Base-by-base conservation (phyloP, 2,888 invertebrate genomes). In the Ecliptopera silaceata region DNA sequence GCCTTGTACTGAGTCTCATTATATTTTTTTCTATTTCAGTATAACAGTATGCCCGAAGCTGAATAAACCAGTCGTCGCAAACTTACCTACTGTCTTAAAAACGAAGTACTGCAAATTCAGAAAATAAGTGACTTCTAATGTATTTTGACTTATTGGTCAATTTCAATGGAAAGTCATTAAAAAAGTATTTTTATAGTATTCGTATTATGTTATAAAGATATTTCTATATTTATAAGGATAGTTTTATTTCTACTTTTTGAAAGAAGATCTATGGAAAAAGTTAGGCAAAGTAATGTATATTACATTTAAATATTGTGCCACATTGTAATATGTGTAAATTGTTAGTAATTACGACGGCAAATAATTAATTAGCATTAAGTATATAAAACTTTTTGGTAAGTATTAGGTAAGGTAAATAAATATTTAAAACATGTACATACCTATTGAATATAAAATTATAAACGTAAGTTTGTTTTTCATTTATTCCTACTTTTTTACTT, bases 41-140 rank as follows among this genome's bases (percentile, higher is more conserved):
- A 92, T 95, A 46, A 95, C 93, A 10, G 92, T 95, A 2, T 96
- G 96, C 71, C 94, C 95, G 0, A 93, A 93, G 69, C 84, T 92
- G 56, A 91, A 93, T 46, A 93, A 93, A 63, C 93, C 95, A 0
- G 90, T 96, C n/a, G 85, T 95, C 5, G 93, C 94, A 3, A 95
- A 95, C 52, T 86, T 93, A 58, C 93, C 94, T 2, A 90, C 87
- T 1, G 63, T 86, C 8, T 83, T 91, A 85, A 86, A 88, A 66
- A 84, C 90, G 0, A 91, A 86, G 70, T 88, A 86, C 70, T 91
- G 91, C 68, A 79, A 72, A 61, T 79, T 83, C 56, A 66, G 68
- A 52, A 73, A 79, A 65, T 77, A 66, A 70, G 11, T 36, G 38
- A 6, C 20, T 39, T 31, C 1, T 39, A 18, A 44, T 20, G 29